phyloP scores from a whole-genome alignment of 2,797 vertebrate species.

The Phylloscopus collybita region DNA sequence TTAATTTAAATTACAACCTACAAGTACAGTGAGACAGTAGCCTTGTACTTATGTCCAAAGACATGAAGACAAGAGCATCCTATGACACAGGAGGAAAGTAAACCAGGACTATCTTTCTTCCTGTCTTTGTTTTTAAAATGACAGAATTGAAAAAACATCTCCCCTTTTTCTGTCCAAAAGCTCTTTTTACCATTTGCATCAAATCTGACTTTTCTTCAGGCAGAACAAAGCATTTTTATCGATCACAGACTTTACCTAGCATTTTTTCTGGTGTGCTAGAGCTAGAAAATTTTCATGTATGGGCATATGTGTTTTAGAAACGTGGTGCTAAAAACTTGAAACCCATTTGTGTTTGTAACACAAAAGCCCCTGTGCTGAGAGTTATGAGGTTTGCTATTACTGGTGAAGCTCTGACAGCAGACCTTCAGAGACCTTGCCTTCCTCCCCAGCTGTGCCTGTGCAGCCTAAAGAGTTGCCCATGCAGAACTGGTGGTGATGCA shows the following conservation, averaged over 20 bases:
- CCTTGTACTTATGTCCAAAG: background rate
- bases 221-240: background rate
- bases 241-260: background rate
- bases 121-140: background rate
- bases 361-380: background rate
- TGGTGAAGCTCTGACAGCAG: background rate
- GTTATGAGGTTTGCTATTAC: background rate
- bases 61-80: background rate
- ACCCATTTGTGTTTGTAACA: background rate
- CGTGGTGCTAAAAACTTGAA: background rate
- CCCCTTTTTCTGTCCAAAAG: background rate
- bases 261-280: background rate
- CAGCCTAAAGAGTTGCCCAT: slow-evolving; percentile 70
- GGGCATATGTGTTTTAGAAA: background rate
- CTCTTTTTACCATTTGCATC: background rate
- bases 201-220: background rate
- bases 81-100: background rate
- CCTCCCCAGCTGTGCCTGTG: slow-evolving; percentile 79
- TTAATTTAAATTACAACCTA: slow-evolving; percentile 78
- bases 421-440: background rate
- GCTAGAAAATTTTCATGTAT: background rate
- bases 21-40: slow-evolving; percentile 72
- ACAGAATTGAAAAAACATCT: background rate
- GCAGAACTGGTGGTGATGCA: slow-evolving; percentile 75
- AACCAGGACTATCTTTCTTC: background rate